phyloP scores from a whole-genome alignment of 1,140 invertebrate genomes.

The Penaeus vannamei region DNA sequence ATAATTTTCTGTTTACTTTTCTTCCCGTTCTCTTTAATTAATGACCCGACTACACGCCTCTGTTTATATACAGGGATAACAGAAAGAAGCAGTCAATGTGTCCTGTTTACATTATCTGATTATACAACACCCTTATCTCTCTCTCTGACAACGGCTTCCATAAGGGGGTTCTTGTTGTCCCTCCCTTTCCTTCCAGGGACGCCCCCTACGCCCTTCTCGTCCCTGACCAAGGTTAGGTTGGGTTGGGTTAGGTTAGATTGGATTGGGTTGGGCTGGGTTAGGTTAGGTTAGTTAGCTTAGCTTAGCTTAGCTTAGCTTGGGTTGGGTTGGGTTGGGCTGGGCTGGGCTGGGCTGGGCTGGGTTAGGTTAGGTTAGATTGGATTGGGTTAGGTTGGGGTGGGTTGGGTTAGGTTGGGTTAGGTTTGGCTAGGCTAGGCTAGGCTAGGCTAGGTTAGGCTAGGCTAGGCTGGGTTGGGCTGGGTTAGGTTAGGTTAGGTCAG shows the following conservation, averaged over 20 bases:
- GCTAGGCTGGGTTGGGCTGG: not conserved
- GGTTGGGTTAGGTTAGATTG: too few species aligned
- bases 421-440: slow-evolving; percentile 17
- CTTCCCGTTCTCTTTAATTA: not conserved
- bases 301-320: not conserved
- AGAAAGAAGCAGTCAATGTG: too few species aligned
- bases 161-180: too few species aligned
- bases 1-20: not conserved
- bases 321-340: slow-evolving; percentile 6
- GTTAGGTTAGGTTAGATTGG: slow-evolving; percentile 22
- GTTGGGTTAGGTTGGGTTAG: slow-evolving; percentile 21
- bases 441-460: slow-evolving; percentile 12
- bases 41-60: slow-evolving; percentile 9
- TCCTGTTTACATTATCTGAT: too few species aligned
- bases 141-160: too few species aligned
- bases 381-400: not conserved
- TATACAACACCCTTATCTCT: too few species aligned
- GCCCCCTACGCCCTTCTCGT: too few species aligned
- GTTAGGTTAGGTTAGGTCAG: slow-evolving; percentile 32
- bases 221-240: too few species aligned
- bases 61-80: not conserved
- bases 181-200: too few species aligned
- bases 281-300: too few species aligned
- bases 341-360: not conserved
- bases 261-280: too few species aligned